Percentiles rank a stretch among this genome's conserved stretches.
Conservation (phyloP, 2,888 invertebrate species). For the Catocala sponsa region DNA sequence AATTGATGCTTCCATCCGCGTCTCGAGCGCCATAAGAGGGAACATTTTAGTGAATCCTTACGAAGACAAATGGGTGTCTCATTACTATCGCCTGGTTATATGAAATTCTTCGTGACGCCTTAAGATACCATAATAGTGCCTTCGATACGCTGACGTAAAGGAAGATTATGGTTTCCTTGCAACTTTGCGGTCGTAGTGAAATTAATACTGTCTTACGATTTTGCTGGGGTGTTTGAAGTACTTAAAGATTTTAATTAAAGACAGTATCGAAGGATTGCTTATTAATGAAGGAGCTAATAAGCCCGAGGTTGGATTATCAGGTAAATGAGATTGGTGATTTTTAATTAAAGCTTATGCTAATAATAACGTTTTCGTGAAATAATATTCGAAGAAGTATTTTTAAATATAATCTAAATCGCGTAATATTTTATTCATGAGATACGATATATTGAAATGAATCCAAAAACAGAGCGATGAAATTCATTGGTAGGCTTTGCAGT, state of each 20-base stretch:
- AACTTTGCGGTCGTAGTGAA: constrained; percentile 42
- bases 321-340: constrained; percentile 3
- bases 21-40: constrained; percentile 21
- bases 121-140: constrained; percentile 66
- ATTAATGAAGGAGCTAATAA: constrained; percentile 6
- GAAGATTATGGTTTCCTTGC: constrained; percentile 43
- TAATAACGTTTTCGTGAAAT: too few species aligned
- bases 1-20: constrained; percentile 39
- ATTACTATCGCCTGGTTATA: constrained; percentile 66
- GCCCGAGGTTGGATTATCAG: neutral
- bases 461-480: constrained; percentile 3
- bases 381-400: too few species aligned
- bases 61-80: constrained; percentile 76
- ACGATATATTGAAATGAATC: neutral
- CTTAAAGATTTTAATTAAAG: constrained; percentile 15
- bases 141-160: constrained; percentile 57
- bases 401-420: too few species aligned
- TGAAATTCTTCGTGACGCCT: constrained; percentile 64
- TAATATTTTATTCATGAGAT: too few species aligned
- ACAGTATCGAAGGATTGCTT: constrained; percentile 3
- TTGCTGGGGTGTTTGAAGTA: constrained; percentile 10
- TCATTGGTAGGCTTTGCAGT: constrained; percentile 12
- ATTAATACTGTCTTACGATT: constrained; percentile 35
- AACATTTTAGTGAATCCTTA: constrained; percentile 73
- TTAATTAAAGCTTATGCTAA: constrained; percentile 1